Evolutionary conservation across 2,797 vertebrate genomes (phyloP).

Genomic region (Crocidura indochinensis): DNA sequence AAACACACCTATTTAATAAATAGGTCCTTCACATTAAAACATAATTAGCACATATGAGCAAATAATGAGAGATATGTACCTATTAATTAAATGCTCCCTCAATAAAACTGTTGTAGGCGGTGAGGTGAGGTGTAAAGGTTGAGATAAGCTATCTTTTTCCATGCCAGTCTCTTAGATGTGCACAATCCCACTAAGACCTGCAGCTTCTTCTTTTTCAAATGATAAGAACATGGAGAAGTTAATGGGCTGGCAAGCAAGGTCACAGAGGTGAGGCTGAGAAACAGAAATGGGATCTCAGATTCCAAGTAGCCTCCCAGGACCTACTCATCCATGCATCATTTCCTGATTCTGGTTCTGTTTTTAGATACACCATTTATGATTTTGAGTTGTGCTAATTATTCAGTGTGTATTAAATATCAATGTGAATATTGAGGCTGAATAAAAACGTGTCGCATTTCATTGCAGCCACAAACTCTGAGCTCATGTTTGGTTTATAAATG

Average conservation of each 20-base stretch:
- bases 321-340: not conserved
- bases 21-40: constrained; percentile 36
- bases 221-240: not conserved
- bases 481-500: constrained; percentile 54
- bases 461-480: not conserved
- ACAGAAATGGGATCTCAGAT: constrained; percentile 21
- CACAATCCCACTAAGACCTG: not conserved
- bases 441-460: constrained; percentile 24
- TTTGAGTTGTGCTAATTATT: constrained; percentile 72
- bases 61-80: not conserved
- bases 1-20: constrained; percentile 32
- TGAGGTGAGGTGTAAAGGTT: constrained; percentile 22
- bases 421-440: constrained; percentile 64
- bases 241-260: not conserved
- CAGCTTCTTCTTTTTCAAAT: not conserved
- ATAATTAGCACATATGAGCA: not conserved
- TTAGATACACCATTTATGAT: constrained; percentile 57
- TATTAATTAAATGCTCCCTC: constrained; percentile 41
- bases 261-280: not conserved
- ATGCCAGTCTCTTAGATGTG: not conserved
- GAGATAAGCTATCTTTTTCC: constrained; percentile 1
- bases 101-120: constrained; percentile 31
- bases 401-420: constrained; percentile 66
- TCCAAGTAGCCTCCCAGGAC: not conserved
- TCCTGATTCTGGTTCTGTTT: constrained; percentile 58